phyloP scores from a whole-genome alignment of 1,140 invertebrate genomes.

The Hylyphantes graminicola region DNA sequence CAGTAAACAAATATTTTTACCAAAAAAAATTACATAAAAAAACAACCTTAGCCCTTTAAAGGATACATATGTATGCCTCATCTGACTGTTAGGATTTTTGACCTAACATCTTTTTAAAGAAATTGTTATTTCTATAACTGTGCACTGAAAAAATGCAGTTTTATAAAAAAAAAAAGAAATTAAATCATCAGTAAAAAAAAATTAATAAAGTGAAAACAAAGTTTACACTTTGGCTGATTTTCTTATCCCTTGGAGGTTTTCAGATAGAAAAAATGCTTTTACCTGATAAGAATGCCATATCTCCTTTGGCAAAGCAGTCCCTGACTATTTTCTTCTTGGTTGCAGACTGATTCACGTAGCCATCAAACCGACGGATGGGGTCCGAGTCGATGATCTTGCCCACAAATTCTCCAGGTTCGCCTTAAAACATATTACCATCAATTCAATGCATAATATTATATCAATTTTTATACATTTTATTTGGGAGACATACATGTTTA shows the following conservation, averaged over 20 bases:
- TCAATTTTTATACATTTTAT: too few species aligned
- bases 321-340: conserved; percentile 92
- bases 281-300: conserved; percentile 88
- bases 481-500: background rate
- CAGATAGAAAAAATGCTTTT: background rate
- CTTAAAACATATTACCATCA: conserved; percentile 65
- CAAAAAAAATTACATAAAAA: too few species aligned
- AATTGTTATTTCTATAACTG: too few species aligned
- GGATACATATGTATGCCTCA: too few species aligned
- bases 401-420: conserved; percentile 96
- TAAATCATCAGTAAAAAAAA: too few species aligned
- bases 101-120: too few species aligned
- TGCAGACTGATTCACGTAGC: conserved; percentile 93
- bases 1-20: too few species aligned
- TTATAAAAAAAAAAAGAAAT: too few species aligned
- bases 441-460: background rate
- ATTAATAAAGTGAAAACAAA: too few species aligned
- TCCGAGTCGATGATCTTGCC: conserved; percentile 90
- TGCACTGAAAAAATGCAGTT: too few species aligned
- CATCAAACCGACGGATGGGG: conserved; percentile 72
- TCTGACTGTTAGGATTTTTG: too few species aligned
- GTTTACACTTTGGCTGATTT: background rate
- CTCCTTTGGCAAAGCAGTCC: conserved; percentile 92
- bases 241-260: background rate
- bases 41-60: too few species aligned